Evolutionary conservation across 1,140 invertebrate genomes (phyloP).

Genomic region (Leptopilina boulardi): DNA sequence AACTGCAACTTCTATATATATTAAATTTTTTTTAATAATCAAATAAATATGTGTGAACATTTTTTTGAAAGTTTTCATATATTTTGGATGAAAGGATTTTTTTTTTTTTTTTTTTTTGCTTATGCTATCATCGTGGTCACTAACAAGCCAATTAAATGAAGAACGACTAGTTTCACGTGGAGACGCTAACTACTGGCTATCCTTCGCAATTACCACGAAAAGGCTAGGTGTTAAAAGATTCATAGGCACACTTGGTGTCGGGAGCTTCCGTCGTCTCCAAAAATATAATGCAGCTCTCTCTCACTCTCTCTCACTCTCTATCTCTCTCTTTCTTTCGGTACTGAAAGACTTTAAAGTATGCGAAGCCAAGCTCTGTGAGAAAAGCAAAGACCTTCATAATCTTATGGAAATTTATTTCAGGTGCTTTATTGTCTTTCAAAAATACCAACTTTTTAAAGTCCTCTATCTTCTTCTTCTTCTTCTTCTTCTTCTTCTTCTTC

Average conservation of each 20-base stretch:
- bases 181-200: slow-evolving; percentile 15
- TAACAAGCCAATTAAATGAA: slow-evolving; percentile 26
- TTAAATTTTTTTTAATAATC: no score
- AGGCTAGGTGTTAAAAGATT: slow-evolving; percentile 29
- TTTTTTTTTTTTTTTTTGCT: background rate
- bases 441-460: slow-evolving; percentile 1
- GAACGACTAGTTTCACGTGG: slow-evolving; percentile 6
- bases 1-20: background rate
- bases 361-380: slow-evolving; percentile 16
- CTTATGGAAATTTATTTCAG: slow-evolving; percentile 25
- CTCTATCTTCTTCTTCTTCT: no score
- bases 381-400: slow-evolving; percentile 23
- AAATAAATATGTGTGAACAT: background rate
- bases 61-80: background rate
- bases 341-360: slow-evolving; percentile 4
- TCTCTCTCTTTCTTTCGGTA: no score
- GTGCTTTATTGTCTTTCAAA: slow-evolving; percentile 31
- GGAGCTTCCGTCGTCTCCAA: slow-evolving; percentile 23
- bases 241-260: slow-evolving; percentile 21
- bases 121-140: background rate
- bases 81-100: background rate
- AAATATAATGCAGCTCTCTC: slow-evolving; percentile 29
- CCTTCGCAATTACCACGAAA: slow-evolving; percentile 23
- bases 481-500: background rate
- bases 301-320: no score